Percentiles rank a stretch among this genome's conserved stretches.
phyloP scores from a whole-genome alignment of 2,113 vertebrate species.

The Toxotes jaculatrix region DNA sequence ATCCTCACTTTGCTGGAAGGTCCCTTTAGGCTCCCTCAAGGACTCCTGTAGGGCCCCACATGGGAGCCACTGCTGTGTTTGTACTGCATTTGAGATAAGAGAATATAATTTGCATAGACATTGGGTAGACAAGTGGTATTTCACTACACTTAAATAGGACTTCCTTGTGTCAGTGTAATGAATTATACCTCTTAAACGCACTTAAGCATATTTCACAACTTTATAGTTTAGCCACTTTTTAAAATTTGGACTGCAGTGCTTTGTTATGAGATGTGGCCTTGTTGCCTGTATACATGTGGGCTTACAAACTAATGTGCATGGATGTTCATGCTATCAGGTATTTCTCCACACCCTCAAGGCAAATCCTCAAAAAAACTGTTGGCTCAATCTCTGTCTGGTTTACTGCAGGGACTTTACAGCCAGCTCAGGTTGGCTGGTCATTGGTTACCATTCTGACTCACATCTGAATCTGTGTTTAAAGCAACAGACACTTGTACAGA shows the following conservation, averaged over 20 bases:
- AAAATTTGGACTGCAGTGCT: background rate
- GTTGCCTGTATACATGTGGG: background rate
- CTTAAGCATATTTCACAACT: background rate
- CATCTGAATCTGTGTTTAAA: constrained; percentile 29
- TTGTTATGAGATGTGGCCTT: constrained; percentile 47
- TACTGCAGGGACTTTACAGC: constrained; percentile 30
- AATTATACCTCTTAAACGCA: background rate
- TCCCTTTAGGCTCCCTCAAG: constrained; percentile 24
- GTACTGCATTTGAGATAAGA: constrained; percentile 41
- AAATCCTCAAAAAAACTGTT: constrained; percentile 41
- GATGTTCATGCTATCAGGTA: constrained; percentile 42
- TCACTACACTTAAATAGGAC: background rate
- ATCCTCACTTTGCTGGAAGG: constrained; percentile 26
- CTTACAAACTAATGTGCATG: background rate
- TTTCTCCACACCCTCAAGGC: constrained; percentile 58
- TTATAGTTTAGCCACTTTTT: background rate
- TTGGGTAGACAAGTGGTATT: background rate
- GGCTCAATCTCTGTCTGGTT: constrained; percentile 31
- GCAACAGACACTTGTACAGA: constrained; percentile 11
- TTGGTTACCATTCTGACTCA: constrained; percentile 21
- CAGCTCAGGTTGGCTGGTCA: constrained; percentile 33
- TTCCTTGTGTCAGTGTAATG: background rate
- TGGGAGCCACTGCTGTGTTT: constrained; percentile 33
- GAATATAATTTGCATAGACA: constrained; percentile 1
- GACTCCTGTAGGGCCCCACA: constrained; percentile 40